Evolutionary conservation across 1,140 invertebrate genomes (phyloP).

Genomic region (Maconellicoccus hirsutus): DNA sequence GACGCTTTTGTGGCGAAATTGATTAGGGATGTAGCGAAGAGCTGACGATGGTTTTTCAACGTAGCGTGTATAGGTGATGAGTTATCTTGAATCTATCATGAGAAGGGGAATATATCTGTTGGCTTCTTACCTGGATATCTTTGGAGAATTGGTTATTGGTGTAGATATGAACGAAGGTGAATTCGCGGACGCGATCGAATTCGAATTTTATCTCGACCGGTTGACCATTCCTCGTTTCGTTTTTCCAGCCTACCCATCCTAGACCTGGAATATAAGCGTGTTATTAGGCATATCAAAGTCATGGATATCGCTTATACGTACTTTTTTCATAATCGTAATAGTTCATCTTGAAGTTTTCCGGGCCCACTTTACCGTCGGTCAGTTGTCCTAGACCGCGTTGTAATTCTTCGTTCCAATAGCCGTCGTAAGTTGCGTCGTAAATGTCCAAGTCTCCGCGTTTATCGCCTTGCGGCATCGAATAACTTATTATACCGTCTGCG

Average conservation of each 20-base stretch:
- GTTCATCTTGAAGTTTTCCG: constrained; percentile 53
- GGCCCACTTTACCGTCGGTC: constrained; percentile 53
- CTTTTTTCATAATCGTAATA: constrained; percentile 40
- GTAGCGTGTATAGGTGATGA: too few species aligned
- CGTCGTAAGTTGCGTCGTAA: constrained; percentile 69
- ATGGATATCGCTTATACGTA: constrained; percentile 29
- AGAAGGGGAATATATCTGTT: background rate
- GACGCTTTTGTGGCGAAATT: too few species aligned
- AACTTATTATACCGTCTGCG: constrained; percentile 64
- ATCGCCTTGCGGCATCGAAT: constrained; percentile 70
- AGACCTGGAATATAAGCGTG: constrained; percentile 43
- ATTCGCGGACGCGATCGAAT: constrained; percentile 77
- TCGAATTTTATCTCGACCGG: constrained; percentile 70
- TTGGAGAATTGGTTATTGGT: constrained; percentile 70
- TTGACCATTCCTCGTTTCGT: constrained; percentile 53
- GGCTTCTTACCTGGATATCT: constrained; percentile 59
- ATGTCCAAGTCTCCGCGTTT: constrained; percentile 58
- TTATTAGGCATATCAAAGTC: background rate
- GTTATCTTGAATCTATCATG: too few species aligned
- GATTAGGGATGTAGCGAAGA: background rate
- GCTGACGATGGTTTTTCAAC: background rate
- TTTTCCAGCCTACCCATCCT: constrained; percentile 86
- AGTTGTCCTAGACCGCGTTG: constrained; percentile 56
- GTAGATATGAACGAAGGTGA: constrained; percentile 69
- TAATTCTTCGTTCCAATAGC: constrained; percentile 49